phyloP scores from a whole-genome alignment of 2,888 invertebrate species.

The Blera fallax region DNA sequence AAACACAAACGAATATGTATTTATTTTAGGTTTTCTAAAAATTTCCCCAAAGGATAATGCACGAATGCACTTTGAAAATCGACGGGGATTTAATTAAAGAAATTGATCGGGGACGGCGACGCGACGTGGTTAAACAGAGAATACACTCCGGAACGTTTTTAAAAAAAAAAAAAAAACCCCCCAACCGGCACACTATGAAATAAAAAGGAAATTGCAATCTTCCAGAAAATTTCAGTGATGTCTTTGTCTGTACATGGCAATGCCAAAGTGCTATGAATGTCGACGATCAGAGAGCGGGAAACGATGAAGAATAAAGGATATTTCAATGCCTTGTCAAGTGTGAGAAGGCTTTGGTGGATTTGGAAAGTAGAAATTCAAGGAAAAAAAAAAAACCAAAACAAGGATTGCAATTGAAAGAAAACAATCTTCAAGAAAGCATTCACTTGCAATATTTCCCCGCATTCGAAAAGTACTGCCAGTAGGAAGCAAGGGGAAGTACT shows the following conservation, averaged over 20 bases:
- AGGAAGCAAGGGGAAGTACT: conserved; percentile 39
- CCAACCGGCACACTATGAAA: conserved; percentile 24
- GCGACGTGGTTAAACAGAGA: conserved; percentile 25
- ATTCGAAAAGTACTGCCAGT: neutral
- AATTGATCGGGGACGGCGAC: conserved; percentile 60
- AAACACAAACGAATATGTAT: conserved; percentile 3
- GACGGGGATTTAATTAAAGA: conserved; percentile 69
- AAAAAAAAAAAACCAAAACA: conserved; percentile 8
- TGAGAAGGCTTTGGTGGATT: conserved; percentile 53
- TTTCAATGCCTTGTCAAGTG: conserved; percentile 68
- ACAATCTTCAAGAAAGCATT: conserved; percentile 67
- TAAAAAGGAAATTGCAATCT: conserved; percentile 64
- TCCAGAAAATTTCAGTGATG: conserved; percentile 62
- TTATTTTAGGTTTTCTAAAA: conserved; percentile 40
- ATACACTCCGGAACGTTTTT: neutral
- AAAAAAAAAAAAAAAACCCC: neutral
- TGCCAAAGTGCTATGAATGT: conserved; percentile 14
- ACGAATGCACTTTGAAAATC: conserved; percentile 65
- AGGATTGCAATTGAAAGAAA: conserved; percentile 65
- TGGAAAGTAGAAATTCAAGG: conserved; percentile 7
- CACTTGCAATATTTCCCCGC: conserved; percentile 45
- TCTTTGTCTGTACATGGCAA: conserved; percentile 11
- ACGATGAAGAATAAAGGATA: conserved; percentile 22
- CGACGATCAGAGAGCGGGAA: neutral
- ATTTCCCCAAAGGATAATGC: conserved; percentile 38